Evolutionary conservation across 2,113 vertebrate species (phyloP), one percentile per base, ranked within the genome.

Genomic region (Marmota flaviventris): DNA sequence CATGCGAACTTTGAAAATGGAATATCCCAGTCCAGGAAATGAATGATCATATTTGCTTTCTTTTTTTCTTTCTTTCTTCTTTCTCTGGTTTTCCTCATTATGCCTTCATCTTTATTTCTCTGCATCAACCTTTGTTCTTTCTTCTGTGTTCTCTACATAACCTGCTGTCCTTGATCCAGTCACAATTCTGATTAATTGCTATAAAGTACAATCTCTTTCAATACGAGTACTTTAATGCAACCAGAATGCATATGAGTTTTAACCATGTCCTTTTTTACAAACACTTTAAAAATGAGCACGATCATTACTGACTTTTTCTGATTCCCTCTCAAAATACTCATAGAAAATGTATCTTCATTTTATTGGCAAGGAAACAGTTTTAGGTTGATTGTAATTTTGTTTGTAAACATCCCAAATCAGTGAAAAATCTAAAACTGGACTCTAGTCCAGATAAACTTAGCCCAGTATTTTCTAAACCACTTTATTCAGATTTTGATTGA

Each of bases 351-450:
- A 91, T 9, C 29, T 75, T 73, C 20, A 82, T 76, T 95, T 89
- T 87, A 53, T 37, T 81, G 61, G n/a, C 81, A 93, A 92, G 12
- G 53, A 90, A 92, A 91, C 37, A 95, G 34, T 53, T 73, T 96
- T 48, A 79, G 2, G 7, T 85, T 58, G 12, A 9, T 88, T 95
- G 9, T 67, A 32, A 87, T 77, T 96, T 97, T 53, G 29, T 77
- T 92, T 37, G 6, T 42, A 82, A 94, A 61, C 8, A 82, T 2
- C 9, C 7, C 32, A 75, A 65, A 84, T 75, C 22, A 84, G 24
- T 56, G 37, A 94, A 84, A 95, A 96, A 82, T 16, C 73, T 95
- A 85, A 86, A 78, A 61, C 27, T 94, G 48, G 17, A 53, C 34
- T 81, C 17, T 87, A 61, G 75, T 94, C 61, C 37, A 14, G 1